Percentiles rank a stretch among this genome's conserved stretches.
These are phyloP conservation scores for Hassar affinis DNA, from an alignment of 2,113 vertebrate species.

Conservation along the genomic window DNA sequence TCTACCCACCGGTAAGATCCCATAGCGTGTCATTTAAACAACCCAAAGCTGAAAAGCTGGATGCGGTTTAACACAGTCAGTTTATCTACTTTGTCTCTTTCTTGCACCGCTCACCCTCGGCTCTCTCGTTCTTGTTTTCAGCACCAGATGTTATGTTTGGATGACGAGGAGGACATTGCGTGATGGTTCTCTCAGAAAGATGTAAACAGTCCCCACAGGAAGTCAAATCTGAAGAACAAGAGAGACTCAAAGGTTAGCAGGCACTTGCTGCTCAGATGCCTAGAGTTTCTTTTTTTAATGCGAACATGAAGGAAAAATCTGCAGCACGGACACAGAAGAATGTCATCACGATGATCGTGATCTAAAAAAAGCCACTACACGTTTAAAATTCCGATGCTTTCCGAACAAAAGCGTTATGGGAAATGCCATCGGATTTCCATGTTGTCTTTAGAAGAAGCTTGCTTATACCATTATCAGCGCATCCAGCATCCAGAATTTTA, in stretches of 20 bases:
- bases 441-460: no score
- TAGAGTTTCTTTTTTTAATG: background rate
- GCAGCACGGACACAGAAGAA: background rate
- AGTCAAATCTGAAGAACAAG: constrained; percentile 15
- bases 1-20: constrained; percentile 77
- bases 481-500: background rate
- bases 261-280: background rate
- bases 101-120: background rate
- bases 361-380: background rate
- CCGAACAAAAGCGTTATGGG: background rate
- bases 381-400: background rate
- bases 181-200: constrained; percentile 49
- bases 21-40: background rate
- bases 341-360: background rate
- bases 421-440: background rate
- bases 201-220: constrained; percentile 30
- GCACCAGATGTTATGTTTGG: constrained; percentile 82
- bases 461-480: background rate
- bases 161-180: constrained; percentile 72
- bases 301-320: constrained; percentile 9
- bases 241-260: background rate
- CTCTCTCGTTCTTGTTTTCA: constrained; percentile 55
- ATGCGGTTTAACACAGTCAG: background rate
- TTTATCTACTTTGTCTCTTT: background rate
- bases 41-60: background rate